Evolutionary conservation across 2,888 invertebrate species (phyloP), one percentile per base, ranked within the genome.

Genomic region (Colletes collaris): DNA sequence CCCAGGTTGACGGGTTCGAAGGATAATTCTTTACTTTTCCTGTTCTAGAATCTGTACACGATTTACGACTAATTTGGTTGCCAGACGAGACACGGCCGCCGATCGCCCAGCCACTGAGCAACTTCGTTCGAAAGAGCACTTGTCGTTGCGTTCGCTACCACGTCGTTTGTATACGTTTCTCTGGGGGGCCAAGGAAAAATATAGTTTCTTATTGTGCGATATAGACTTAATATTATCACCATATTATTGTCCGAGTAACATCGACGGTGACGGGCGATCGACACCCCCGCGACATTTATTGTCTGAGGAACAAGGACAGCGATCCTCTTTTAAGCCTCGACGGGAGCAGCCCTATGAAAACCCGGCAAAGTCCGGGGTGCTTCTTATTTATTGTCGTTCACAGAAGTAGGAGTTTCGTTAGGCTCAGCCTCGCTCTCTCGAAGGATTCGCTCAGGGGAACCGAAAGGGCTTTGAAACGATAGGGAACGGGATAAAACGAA

Each of bases 321-420:
- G 37, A 35, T 49, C 49, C 10, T 19, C 4, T n/a, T 50, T 50
- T 27, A 37, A 53, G 16, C 16, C 16, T 16, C 16, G 16, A 16
- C 16, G 16, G 82, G 83, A 88, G 88, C 87, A 88, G 84, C 82
- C 83, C 84, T 35, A 44, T 50, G 53, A 69, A 75, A 60, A 53
- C 72, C 56, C 66, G 37, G 75, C 16, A 16, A 16, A 16, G 16
- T 75, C 81, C 82, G 50, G 67, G 81, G 27, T 27, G 27, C 27
- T 27, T 86, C 79, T 81, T 46, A 13, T 81, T 85, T 91, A 91
- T 91, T 91, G 91, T 91, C 91, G 84, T 87, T 88, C 88, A 90
- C 90, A 90, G 89, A 89, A 89, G 90, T 89, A 89, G 89, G 89
- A 89, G 86, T 88, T 89, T 85, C 76, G 58, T 79, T 86, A 86